phyloP scores from a whole-genome alignment of 1,140 invertebrate species.

The Sycobia sp. region DNA sequence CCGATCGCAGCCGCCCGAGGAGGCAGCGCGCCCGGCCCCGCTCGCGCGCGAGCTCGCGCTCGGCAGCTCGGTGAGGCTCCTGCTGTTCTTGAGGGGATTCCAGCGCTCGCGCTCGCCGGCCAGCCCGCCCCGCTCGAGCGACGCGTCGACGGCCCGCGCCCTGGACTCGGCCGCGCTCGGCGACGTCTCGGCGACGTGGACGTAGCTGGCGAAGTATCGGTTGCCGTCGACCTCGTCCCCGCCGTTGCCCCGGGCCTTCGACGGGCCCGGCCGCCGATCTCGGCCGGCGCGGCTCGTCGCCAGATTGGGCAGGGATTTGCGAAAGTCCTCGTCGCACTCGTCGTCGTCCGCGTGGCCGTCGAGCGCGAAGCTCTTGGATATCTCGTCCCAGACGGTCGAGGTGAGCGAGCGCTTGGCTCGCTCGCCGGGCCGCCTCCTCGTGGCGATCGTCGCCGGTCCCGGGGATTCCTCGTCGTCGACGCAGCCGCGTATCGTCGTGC shows the following conservation, averaged over 20 bases:
- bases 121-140: neutral
- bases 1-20: no score
- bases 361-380: conserved; percentile 19
- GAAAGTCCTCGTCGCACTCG: neutral
- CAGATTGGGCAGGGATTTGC: conserved; percentile 39
- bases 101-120: conserved; percentile 6
- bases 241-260: neutral
- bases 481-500: neutral
- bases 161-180: conserved; percentile 19
- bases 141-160: neutral
- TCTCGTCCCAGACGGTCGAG: conserved; percentile 33
- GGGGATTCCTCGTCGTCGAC: neutral
- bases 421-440: no score
- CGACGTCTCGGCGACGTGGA: conserved; percentile 31
- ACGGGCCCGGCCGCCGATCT: conserved; percentile 31
- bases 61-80: conserved; percentile 41
- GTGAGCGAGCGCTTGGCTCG: neutral
- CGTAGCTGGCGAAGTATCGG: conserved; percentile 37
- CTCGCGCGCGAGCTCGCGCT: neutral
- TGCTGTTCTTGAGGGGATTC: conserved; percentile 34
- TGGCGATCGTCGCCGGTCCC: neutral
- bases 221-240: conserved; percentile 12
- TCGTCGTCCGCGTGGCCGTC: conserved; percentile 1
- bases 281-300: conserved; percentile 30
- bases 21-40: no score